These are phyloP conservation scores for Anhinga anhinga DNA, from an alignment of 2,113 vertebrate species.

Conservation along the genomic window DNA sequence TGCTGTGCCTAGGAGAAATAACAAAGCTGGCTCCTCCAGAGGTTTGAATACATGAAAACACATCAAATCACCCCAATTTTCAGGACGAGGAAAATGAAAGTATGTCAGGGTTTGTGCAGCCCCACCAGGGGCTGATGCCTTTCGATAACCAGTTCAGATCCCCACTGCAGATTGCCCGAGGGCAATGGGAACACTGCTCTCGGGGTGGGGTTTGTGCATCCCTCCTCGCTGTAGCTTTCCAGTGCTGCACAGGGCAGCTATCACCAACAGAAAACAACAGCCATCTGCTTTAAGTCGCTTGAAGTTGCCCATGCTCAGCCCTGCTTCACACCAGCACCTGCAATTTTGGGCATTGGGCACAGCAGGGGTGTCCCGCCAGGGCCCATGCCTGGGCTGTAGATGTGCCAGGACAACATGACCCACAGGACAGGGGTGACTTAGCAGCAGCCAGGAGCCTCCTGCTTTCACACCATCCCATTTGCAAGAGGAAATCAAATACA, in stretches of 20 bases:
- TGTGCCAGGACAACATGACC: not conserved
- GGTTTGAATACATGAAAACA: not conserved
- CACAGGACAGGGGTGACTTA: not conserved
- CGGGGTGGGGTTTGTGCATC: not conserved
- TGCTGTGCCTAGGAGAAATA: not conserved
- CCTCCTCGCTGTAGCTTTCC: not conserved
- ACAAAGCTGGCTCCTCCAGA: not conserved
- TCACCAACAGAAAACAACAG: not conserved
- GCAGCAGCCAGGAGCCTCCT: not conserved
- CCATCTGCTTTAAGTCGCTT: not conserved
- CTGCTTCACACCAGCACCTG: not conserved
- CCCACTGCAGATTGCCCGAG: not conserved
- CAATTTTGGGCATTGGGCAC: not conserved
- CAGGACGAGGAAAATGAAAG: not conserved
- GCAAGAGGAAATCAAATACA: not conserved
- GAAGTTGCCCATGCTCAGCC: not conserved
- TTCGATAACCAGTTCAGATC: not conserved
- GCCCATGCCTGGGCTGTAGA: not conserved
- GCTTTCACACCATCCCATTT: not conserved
- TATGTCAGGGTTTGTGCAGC: not conserved
- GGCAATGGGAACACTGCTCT: fast-evolving
- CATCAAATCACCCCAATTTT: not conserved
- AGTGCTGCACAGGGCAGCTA: not conserved
- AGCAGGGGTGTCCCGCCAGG: not conserved
- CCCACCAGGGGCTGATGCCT: not conserved